These are phyloP conservation scores for Notothenia coriiceps DNA, from an alignment of 2,113 vertebrate species.

Conservation along the genomic window DNA sequence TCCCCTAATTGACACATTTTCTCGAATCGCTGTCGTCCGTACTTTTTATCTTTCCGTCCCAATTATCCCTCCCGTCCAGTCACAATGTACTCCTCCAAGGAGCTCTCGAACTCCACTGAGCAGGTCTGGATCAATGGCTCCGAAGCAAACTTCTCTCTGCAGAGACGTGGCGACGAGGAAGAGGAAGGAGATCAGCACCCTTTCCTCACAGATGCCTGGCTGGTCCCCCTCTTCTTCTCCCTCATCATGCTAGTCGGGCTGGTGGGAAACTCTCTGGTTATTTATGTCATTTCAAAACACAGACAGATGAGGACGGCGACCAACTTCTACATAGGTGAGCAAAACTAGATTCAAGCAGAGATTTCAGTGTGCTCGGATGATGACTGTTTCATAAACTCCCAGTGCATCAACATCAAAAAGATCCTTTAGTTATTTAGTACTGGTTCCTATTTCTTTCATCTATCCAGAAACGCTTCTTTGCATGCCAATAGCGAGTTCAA, in stretches of 20 bases:
- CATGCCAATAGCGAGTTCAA: conserved; percentile 13
- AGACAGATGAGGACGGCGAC: conserved; percentile 89
- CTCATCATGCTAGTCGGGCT: conserved; percentile 89
- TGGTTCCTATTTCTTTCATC: conserved; percentile 34
- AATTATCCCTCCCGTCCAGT: not conserved
- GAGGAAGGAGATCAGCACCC: conserved; percentile 81
- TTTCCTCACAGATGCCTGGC: conserved; percentile 88
- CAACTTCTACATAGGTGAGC: conserved; percentile 90
- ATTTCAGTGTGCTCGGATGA: not conserved
- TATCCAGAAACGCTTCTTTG: not conserved
- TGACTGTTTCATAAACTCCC: not conserved
- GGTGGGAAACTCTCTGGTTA: conserved; percentile 88
- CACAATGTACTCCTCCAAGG: conserved; percentile 63
- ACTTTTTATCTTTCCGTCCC: not conserved
- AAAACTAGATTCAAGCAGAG: not conserved
- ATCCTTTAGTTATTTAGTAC: conserved; percentile 1
- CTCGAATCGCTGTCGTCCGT: not conserved
- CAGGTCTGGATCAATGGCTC: conserved; percentile 75
- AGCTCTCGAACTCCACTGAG: conserved; percentile 79
- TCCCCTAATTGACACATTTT: conserved; percentile 9
- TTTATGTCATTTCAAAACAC: conserved; percentile 88
- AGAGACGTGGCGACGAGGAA: not conserved
- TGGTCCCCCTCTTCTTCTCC: conserved; percentile 88
- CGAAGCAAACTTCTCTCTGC: conserved; percentile 66
- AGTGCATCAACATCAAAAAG: not conserved